Conservation (phyloP, 2,113 vertebrate species). For the Willisornis vidua region DNA sequence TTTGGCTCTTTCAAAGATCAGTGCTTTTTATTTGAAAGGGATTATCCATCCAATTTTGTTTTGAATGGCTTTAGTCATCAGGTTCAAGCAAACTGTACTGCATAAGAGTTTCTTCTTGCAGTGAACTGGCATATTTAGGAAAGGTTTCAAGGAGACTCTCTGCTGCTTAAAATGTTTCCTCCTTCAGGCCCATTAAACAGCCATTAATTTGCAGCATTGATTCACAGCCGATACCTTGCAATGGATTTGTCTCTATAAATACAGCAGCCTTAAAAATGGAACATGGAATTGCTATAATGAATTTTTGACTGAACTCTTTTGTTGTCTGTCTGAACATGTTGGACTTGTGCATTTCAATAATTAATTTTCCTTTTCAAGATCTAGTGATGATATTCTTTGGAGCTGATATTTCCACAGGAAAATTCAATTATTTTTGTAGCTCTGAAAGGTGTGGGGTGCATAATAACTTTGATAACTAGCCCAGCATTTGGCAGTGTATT, state of each 20-base stretch:
- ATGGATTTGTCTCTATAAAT: background rate
- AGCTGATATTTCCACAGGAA: conserved; percentile 10
- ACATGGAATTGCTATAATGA: background rate
- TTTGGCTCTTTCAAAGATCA: background rate
- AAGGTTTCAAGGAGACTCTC: background rate
- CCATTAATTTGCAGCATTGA: background rate
- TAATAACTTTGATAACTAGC: conserved; percentile 51
- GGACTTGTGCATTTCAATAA: background rate
- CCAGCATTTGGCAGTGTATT: background rate
- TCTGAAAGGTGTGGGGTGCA: background rate
- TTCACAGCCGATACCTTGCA: background rate
- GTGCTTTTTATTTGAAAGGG: background rate
- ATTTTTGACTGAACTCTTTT: background rate
- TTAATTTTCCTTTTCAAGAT: background rate
- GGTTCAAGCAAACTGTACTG: background rate
- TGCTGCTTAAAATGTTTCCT: background rate
- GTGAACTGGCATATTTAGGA: background rate
- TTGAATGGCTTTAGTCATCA: fast-evolving
- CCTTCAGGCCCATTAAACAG: background rate
- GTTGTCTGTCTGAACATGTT: background rate
- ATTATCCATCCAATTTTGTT: background rate
- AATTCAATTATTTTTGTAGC: conserved; percentile 42
- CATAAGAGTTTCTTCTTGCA: background rate
- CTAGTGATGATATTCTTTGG: background rate
- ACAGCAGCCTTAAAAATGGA: background rate